phyloP scores from a whole-genome alignment of 1,140 invertebrate genomes.

The Cataglyphis hispanica region DNA sequence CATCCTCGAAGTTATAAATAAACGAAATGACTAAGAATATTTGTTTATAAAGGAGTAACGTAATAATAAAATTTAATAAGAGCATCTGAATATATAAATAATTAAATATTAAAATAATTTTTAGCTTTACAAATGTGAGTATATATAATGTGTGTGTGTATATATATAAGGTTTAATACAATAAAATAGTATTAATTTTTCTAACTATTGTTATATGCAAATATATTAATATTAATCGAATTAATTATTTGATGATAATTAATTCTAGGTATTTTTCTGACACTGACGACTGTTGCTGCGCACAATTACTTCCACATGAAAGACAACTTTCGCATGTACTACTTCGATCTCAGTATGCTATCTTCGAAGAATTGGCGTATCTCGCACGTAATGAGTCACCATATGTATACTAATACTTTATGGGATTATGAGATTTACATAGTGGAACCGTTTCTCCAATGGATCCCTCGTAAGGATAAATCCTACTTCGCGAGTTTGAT shows the following conservation, averaged over 20 bases:
- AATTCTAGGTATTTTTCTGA: conserved; percentile 87
- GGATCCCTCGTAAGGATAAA: conserved; percentile 87
- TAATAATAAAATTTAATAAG: no score
- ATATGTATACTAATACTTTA: conserved; percentile 93
- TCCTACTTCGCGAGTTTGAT: conserved; percentile 82
- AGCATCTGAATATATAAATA: no score
- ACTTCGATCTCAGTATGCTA: conserved; percentile 90
- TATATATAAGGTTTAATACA: neutral
- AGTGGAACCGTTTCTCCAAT: conserved; percentile 91
- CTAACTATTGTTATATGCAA: neutral
- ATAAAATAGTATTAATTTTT: neutral
- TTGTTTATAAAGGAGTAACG: neutral
- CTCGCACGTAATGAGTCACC: conserved; percentile 92
- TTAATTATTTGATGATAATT: conserved; percentile 60
- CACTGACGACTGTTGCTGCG: conserved; percentile 87
- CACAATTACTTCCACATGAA: conserved; percentile 95
- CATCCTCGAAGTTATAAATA: conserved; percentile 8
- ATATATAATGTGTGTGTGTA: no score
- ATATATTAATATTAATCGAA: neutral
- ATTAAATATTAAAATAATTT: no score
- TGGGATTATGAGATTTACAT: conserved; percentile 91
- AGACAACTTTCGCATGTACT: conserved; percentile 94
- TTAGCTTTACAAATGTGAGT: no score
- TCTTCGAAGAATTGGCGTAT: conserved; percentile 92
- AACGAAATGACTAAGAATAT: neutral